Evolutionary conservation across 2,113 vertebrate species (phyloP).

Genomic region (Damaliscus lunatus): DNA sequence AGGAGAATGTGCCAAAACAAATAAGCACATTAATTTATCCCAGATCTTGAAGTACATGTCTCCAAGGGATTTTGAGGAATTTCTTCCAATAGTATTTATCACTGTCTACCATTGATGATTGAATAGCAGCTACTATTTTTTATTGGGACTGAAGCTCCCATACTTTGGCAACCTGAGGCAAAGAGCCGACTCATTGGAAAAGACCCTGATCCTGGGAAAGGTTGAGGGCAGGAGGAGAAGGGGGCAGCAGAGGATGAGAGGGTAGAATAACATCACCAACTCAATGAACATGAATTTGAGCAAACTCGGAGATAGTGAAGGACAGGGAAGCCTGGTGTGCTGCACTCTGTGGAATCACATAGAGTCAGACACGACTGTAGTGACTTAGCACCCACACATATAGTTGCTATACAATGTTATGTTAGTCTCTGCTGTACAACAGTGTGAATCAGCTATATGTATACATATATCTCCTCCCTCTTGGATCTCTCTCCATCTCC

Average conservation of each 20-base stretch:
- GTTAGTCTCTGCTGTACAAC: not conserved
- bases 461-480: not conserved
- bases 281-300: not conserved
- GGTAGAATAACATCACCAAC: not conserved
- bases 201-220: not conserved
- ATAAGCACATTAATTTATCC: not conserved
- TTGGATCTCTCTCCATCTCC: not conserved
- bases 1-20: not conserved
- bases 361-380: not conserved
- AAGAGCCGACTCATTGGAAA: not conserved
- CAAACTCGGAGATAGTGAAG: not conserved
- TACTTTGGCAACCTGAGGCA: not conserved
- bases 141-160: not conserved
- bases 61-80: not conserved
- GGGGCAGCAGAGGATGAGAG: not conserved
- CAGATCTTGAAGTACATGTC: not conserved
- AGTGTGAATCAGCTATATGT: not conserved
- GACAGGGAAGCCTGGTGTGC: not conserved
- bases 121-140: not conserved
- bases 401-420: not conserved
- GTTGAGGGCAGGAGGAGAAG: not conserved
- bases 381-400: not conserved
- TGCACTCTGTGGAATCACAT: fast-evolving
- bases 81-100: not conserved
- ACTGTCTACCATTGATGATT: not conserved